Conservation (phyloP, 2,113 vertebrate species). For the Pontoporia blainvillei region DNA sequence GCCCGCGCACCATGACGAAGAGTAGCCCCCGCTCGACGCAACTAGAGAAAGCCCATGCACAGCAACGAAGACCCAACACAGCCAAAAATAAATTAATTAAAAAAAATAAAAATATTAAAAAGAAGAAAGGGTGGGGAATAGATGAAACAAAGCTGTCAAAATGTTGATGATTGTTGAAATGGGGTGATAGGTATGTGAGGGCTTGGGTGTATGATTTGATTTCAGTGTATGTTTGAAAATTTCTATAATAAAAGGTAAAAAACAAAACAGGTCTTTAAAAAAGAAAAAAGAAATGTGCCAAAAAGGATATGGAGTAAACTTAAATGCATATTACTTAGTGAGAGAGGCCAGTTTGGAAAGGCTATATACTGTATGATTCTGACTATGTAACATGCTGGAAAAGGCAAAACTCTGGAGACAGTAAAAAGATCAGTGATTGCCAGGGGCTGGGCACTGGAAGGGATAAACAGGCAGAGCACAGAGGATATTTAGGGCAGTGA, state of each 20-base stretch:
- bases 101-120: no score
- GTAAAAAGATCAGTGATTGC: not conserved
- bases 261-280: not conserved
- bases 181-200: not conserved
- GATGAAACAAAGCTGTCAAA: not conserved
- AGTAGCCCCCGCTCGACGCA: no score
- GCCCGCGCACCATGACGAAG: no score
- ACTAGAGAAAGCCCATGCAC: no score
- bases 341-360: no score
- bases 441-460: not conserved
- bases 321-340: not conserved
- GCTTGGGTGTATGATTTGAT: not conserved
- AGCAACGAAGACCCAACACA: no score
- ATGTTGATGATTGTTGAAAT: not conserved
- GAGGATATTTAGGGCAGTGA: no score
- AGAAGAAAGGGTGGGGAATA: not conserved
- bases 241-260: not conserved
- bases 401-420: not conserved
- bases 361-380: not conserved
- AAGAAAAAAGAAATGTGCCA: not conserved
- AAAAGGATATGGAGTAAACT: not conserved
- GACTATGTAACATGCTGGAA: not conserved
- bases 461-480: not conserved
- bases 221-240: not conserved
- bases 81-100: no score